phyloP scores from a whole-genome alignment of 2,888 invertebrate species.

The Epirrhoe tristata region DNA sequence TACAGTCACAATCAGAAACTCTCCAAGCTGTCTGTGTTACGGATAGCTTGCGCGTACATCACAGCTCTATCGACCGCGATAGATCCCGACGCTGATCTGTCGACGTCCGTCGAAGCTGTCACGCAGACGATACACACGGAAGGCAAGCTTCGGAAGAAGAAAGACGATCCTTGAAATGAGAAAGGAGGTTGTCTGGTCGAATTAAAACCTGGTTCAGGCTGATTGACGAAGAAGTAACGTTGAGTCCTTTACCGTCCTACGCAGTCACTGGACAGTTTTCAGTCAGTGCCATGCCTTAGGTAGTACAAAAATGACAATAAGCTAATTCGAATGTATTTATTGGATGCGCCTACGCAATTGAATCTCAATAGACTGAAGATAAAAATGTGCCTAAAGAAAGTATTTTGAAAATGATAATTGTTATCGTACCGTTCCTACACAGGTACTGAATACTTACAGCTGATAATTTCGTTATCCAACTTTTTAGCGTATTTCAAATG shows the following conservation, averaged over 20 bases:
- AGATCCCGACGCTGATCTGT: conserved; percentile 88
- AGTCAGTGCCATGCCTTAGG: conserved; percentile 20
- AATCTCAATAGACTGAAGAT: conserved; percentile 48
- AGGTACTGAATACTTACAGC: neutral
- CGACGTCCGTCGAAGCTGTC: conserved; percentile 93
- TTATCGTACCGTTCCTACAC: conserved; percentile 2
- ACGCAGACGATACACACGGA: conserved; percentile 97
- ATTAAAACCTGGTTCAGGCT: conserved; percentile 1
- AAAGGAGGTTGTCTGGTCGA: conserved; percentile 4
- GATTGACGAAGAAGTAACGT: conserved; percentile 9
- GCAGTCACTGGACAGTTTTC: conserved; percentile 9
- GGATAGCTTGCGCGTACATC: conserved; percentile 97
- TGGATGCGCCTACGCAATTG: conserved; percentile 38
- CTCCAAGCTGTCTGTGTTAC: conserved; percentile 95
- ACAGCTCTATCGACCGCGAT: conserved; percentile 92
- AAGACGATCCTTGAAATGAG: conserved; percentile 87
- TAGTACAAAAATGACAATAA: conserved; percentile 77
- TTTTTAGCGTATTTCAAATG: neutral
- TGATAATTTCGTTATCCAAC: neutral
- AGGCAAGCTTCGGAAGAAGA: conserved; percentile 94
- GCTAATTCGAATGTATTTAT: conserved; percentile 39
- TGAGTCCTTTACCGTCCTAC: conserved; percentile 56
- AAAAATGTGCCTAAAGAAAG: conserved; percentile 37
- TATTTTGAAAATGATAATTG: conserved; percentile 15
- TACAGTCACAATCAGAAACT: conserved; percentile 97